Base-by-base conservation (phyloP, 2,888 invertebrate species). In the Cactoblastis cactorum region DNA sequence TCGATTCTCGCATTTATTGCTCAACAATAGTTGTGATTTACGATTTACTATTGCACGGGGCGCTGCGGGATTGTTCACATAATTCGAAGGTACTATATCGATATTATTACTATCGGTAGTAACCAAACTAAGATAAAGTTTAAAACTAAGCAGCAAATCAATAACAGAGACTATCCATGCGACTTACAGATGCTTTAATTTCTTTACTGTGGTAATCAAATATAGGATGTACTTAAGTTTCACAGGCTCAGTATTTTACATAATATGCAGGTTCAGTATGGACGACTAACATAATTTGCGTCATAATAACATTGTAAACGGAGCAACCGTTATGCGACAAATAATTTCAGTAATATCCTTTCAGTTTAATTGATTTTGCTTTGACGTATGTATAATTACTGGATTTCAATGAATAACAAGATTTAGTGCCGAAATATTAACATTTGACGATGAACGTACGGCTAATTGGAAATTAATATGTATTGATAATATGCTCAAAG, bases 11-110 rank as follows among this genome's bases (percentile, higher is more conserved):
- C n/a, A n/a, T n/a, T n/a, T n/a, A n/a, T 84, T 84, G 80, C 75
- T 73, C 71, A 79, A 85, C 86, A 87, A 86, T 86, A 86, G 85
- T 85, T 85, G 72, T 85, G 83, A 87, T 88, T 87, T 88, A 86
- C 78, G 84, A 74, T 74, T 78, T 75, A 71, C 76, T 72, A 75
- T 74, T 67, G 71, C 67, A 71, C 69, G 65, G 62, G 63, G 67
- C 75, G 64, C 72, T 62, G 52, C 65, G 74, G 77, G 73, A 77
- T 80, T 77, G 75, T 77, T 69, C 62, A 55, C 69, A 71, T 79
- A 84, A 82, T 80, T 81, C 81, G 78, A 75, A 71, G 63, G 64
- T 64, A 46, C 12, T 24, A 24, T 24, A 24, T 17, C 37, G 19
- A 12, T 28, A 28, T 9, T n/a, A n/a, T 9, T 8, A 28, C 28